Percentiles rank a stretch among this genome's conserved stretches.
phyloP scores from a whole-genome alignment of 1,140 invertebrate genomes.

The Drosophila kohkoa region DNA sequence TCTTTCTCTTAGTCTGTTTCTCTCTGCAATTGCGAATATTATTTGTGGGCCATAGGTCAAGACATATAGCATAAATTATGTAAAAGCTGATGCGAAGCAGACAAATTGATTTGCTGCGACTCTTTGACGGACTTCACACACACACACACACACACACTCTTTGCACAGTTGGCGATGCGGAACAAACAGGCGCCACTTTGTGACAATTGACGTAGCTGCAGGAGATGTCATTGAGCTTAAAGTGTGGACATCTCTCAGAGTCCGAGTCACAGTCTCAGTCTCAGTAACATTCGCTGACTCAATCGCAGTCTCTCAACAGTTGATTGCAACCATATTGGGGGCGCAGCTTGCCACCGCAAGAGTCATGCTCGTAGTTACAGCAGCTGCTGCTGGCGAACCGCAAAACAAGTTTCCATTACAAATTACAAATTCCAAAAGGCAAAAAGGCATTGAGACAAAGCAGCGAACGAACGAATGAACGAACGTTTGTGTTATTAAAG shows the following conservation, averaged over 20 bases:
- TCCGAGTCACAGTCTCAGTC: neutral
- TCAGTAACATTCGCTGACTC: neutral
- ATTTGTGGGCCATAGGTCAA: conserved; percentile 66
- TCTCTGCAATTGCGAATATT: conserved; percentile 65
- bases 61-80: conserved; percentile 70
- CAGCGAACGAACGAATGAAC: conserved; percentile 2
- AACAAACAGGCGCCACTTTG: conserved; percentile 55
- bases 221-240: conserved; percentile 23
- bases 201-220: conserved; percentile 45
- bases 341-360: conserved; percentile 28
- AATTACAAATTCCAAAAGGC: conserved; percentile 25
- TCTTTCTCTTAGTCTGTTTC: neutral
- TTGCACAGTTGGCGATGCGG: conserved; percentile 58
- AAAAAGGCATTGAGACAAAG: conserved; percentile 29
- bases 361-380: conserved; percentile 22
- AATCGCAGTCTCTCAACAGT: neutral
- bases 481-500: conserved; percentile 57
- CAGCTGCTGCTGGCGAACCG: conserved; percentile 6
- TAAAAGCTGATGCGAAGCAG: conserved; percentile 43
- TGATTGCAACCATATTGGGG: conserved; percentile 50
- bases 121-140: conserved; percentile 48
- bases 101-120: conserved; percentile 72
- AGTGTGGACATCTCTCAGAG: conserved; percentile 5
- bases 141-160: conserved; percentile 42
- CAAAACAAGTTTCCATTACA: conserved; percentile 73